Base-by-base conservation (phyloP, 2,797 vertebrate species). In the Nasua narica region DNA sequence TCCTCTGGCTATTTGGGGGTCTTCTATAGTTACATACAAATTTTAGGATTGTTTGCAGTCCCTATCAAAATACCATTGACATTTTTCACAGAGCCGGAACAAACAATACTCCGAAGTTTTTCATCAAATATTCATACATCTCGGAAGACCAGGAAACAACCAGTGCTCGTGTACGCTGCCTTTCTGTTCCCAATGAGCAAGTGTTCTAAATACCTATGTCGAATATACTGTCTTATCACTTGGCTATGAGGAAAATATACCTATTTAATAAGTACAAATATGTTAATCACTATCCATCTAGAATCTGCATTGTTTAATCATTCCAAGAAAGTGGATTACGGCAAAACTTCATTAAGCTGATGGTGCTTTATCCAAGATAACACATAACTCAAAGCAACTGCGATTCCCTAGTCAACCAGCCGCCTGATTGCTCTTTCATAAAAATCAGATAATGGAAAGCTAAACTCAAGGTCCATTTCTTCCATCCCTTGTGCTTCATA, bases 381-480 rank as follows among this genome's bases (percentile, higher is more conserved):
- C 84, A 88, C 50, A 84, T 91, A 96, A 97, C 95, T 95, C 92
- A 96, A 95, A 97, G 92, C 85, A 97, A 96, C 50, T 92, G 82
- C 27, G 91, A 92, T 62, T 94, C 62, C 79, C 87, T 72, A 81
- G 65, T 87, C 94, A 88, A 95, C 48, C 58, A 95, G 87, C 52
- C 84, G 94, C 46, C 56, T 86, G 85, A 93, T n/a, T 91, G 67
- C 21, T 91, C 74, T 77, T 84, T 97, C 97, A 97, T 94, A 97
- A 96, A 97, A 97, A 91, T 96, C 98, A 95, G 96, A 96, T 74
- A 91, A 92, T 87, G 69, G 78, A 97, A 97, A 97, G 58, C 74
- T 86, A 81, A 74, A 93, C 43, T 92, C 90, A 92, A 96, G 95
- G 85, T 14, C 87, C 27, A 79, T 48, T 78, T 92, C 95, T 90